Evolutionary conservation across 2,888 invertebrate genomes (phyloP).

Genomic region (Leptinotarsa tumamoca): DNA sequence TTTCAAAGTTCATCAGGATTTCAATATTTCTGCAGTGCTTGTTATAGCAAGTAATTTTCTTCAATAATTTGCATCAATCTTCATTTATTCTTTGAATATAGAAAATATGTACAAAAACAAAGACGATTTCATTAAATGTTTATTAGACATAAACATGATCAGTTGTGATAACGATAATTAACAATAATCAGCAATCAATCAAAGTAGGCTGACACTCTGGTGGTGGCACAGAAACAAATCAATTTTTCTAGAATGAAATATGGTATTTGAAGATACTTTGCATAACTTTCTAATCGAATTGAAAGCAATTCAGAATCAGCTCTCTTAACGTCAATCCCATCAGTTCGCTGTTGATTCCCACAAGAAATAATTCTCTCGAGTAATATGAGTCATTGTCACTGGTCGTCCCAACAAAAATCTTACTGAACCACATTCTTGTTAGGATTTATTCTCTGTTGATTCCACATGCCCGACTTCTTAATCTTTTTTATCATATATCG

Average conservation of each 20-base stretch:
- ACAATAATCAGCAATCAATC: too few species aligned
- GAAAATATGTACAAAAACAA: too few species aligned
- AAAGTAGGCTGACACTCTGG: too few species aligned
- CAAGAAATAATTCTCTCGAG: not conserved
- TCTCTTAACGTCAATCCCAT: not conserved
- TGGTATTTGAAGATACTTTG: not conserved
- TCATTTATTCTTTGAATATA: too few species aligned
- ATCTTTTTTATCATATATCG: not conserved
- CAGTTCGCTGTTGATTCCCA: not conserved
- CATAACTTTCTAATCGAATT: not conserved
- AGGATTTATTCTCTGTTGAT: not conserved
- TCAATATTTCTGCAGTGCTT: too few species aligned
- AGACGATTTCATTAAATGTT: too few species aligned
- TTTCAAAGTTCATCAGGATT: too few species aligned
- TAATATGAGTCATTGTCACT: conserved; percentile 7
- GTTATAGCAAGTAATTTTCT: too few species aligned
- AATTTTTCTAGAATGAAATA: not conserved
- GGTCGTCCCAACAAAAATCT: not conserved
- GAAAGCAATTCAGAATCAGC: not conserved
- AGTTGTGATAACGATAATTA: too few species aligned
- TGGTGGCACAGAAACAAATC: too few species aligned
- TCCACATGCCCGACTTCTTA: not conserved
- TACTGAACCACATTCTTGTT: conserved; percentile 12
- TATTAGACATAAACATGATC: too few species aligned
- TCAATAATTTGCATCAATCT: too few species aligned